Conservation (phyloP, 2,888 invertebrate genomes). For the Platycheirus albimanus region DNA sequence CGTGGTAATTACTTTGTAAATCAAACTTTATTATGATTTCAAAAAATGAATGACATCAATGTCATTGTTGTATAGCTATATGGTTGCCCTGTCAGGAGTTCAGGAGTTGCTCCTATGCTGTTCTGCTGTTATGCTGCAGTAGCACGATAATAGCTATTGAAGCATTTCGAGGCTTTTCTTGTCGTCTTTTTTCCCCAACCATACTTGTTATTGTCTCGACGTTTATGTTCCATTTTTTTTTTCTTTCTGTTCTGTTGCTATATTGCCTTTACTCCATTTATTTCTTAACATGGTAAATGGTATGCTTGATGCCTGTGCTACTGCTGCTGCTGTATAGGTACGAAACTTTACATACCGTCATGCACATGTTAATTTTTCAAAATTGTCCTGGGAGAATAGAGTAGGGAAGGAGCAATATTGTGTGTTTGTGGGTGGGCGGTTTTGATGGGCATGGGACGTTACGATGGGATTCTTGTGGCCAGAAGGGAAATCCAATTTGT, state of each 20-base stretch:
- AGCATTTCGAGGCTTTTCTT: constrained; percentile 40
- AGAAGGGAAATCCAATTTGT: constrained; percentile 48
- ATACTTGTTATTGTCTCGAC: constrained; percentile 11
- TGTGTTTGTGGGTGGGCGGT: not conserved
- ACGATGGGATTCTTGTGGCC: constrained; percentile 11
- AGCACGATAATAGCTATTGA: constrained; percentile 42
- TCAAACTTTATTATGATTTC: constrained; percentile 66
- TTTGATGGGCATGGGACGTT: constrained; percentile 2
- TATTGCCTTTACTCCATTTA: constrained; percentile 62
- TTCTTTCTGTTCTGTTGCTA: constrained; percentile 12
- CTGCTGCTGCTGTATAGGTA: too few relatives aligned
- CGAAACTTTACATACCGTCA: not conserved
- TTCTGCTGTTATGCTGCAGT: constrained; percentile 3
- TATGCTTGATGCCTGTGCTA: too few relatives aligned
- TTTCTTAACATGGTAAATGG: constrained; percentile 36
- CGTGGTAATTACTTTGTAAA: constrained; percentile 70
- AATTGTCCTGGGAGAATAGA: constrained; percentile 27
- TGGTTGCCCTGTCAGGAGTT: not conserved
- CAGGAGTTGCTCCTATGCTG: not conserved
- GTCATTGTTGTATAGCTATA: constrained; percentile 41
- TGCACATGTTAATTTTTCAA: constrained; percentile 42
- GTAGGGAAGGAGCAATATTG: not conserved
- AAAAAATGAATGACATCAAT: constrained; percentile 50
- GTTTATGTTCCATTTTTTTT: constrained; percentile 32
- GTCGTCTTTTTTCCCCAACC: not conserved